Percentiles rank a stretch among this genome's conserved stretches.
These are phyloP conservation scores for Chaetura pelagica DNA, from an alignment of 2,113 vertebrate genomes.

Conservation along the genomic window DNA sequence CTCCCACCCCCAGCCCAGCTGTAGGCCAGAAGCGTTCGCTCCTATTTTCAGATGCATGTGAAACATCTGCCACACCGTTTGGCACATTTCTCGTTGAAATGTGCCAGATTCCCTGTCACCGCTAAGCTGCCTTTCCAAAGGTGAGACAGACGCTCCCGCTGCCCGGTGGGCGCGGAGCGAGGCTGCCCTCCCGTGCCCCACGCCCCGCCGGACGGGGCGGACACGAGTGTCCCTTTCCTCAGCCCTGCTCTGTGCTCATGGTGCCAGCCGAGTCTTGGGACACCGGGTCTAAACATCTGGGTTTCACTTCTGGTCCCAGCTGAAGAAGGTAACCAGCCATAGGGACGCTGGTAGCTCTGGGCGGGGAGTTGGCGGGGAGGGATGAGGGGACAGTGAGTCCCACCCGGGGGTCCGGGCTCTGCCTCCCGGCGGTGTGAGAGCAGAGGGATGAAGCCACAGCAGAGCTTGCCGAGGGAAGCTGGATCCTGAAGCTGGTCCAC, in stretches of 20 bases:
- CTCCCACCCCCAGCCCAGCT: not conserved
- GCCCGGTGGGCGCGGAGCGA: conserved; percentile 11
- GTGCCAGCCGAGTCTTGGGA: too few relatives aligned
- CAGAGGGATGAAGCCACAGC: not conserved
- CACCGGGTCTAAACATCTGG: accelerated
- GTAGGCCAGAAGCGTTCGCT: conserved; percentile 71
- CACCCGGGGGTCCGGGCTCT: accelerated
- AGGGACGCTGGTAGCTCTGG: too few relatives aligned
- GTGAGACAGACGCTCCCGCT: conserved; percentile 41
- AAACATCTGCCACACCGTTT: conserved; percentile 78
- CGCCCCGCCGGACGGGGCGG: too few relatives aligned
- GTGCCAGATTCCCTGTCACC: conserved; percentile 79
- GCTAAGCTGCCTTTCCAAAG: conserved; percentile 51
- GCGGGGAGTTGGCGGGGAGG: not conserved
- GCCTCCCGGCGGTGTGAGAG: accelerated
- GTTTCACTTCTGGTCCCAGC: accelerated
- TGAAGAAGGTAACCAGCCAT: accelerated
- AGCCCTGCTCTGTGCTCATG: too few relatives aligned
- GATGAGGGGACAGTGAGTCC: too few relatives aligned
- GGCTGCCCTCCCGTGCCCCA: conserved; percentile 76
- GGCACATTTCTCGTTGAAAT: conserved; percentile 69
- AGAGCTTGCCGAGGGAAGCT: accelerated
- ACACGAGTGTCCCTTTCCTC: too few relatives aligned
- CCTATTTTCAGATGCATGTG: conserved; percentile 72
- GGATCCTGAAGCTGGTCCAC: accelerated